phyloP scores from a whole-genome alignment of 2,113 vertebrate genomes.

The Empidonax traillii region DNA sequence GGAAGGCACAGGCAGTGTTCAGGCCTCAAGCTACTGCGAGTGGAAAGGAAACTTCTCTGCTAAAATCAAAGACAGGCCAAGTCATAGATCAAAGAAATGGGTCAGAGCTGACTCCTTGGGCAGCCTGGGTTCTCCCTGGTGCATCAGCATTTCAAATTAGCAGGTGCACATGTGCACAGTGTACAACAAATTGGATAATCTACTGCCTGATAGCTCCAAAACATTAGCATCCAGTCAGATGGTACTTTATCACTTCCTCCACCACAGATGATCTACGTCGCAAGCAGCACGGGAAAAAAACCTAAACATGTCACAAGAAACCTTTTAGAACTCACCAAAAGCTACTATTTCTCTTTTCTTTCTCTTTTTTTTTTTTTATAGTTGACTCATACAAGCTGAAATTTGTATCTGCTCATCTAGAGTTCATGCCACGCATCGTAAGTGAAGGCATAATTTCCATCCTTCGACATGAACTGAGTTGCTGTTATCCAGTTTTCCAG shows the following conservation, averaged over 20 bases:
- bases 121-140: slow-evolving; percentile 30
- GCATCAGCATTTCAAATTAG: slow-evolving; percentile 61
- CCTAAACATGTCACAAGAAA: background rate
- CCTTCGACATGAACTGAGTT: slow-evolving; percentile 66
- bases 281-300: background rate
- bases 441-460: slow-evolving; percentile 69
- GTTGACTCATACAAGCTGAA: slow-evolving; percentile 34
- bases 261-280: background rate
- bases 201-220: slow-evolving; percentile 1
- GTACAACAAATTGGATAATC: slow-evolving; percentile 17
- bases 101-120: slow-evolving; percentile 37
- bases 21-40: slow-evolving; percentile 35
- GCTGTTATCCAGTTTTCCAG: slow-evolving; percentile 75
- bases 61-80: slow-evolving; percentile 27
- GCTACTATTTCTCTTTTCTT: slow-evolving; percentile 1
- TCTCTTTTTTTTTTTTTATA: background rate
- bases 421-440: slow-evolving; percentile 58
- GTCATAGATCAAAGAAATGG: slow-evolving; percentile 58
- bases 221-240: slow-evolving; percentile 9
- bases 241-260: slow-evolving; percentile 25
- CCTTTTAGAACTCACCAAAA: slow-evolving; percentile 24
- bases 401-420: slow-evolving; percentile 62
- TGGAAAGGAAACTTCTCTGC: slow-evolving; percentile 24
- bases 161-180: slow-evolving; percentile 27
- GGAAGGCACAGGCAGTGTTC: slow-evolving; percentile 14